Conservation (phyloP, 2,113 vertebrate genomes). For the Phaetusa simplex region DNA sequence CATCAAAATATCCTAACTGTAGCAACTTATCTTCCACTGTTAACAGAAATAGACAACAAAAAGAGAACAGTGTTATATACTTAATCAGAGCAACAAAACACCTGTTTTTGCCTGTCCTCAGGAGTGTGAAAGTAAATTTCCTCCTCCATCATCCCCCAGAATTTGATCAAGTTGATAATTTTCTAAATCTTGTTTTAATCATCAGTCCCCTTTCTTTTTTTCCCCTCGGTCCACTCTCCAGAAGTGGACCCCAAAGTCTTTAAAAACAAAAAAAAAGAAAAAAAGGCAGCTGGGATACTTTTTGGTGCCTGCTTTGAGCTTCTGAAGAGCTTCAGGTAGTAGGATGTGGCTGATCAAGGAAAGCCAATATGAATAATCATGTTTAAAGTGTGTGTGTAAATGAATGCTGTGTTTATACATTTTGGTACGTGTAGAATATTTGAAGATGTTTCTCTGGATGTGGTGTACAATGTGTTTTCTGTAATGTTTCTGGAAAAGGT, state of each 20-base stretch:
- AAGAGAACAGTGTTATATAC: background rate
- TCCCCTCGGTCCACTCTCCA: background rate
- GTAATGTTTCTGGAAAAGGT: slow-evolving; percentile 76
- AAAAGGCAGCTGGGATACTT: background rate
- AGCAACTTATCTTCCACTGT: background rate
- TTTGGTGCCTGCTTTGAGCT: background rate
- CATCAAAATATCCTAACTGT: background rate
- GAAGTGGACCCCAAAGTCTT: background rate
- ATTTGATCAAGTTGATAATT: background rate
- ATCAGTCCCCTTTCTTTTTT: background rate
- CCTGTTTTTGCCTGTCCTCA: background rate
- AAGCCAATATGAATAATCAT: background rate
- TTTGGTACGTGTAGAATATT: background rate
- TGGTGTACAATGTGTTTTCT: background rate
- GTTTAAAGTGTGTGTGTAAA: background rate
- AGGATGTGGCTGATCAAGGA: background rate
- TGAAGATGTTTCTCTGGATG: background rate
- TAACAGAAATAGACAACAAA: background rate
- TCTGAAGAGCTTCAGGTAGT: background rate
- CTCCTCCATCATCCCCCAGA: background rate
- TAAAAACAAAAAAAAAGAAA: background rate
- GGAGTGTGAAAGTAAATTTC: background rate
- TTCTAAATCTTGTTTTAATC: background rate
- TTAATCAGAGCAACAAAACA: background rate
- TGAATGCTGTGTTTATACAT: background rate